Conservation (phyloP, 1,140 invertebrate genomes). For the Brachionus angularis region DNA sequence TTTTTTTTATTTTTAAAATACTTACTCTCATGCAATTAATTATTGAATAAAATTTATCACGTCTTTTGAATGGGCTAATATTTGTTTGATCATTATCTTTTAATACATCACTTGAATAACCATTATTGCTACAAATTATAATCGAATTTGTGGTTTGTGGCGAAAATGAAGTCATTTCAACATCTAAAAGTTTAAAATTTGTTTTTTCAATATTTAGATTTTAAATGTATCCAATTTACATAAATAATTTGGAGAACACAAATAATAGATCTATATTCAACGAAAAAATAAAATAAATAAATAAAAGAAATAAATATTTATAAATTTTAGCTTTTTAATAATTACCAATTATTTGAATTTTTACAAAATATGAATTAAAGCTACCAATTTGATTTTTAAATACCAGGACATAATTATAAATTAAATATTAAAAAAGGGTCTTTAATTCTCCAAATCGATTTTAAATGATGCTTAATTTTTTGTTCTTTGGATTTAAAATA, state of each 20-base stretch:
- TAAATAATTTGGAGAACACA: constrained; percentile 38
- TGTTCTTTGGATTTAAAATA: neutral
- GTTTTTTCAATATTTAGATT: neutral
- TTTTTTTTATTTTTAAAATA: neutral
- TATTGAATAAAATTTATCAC: constrained; percentile 1
- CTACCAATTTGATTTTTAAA: too few species aligned
- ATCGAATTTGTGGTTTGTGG: neutral
- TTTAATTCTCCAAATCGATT: constrained; percentile 27
- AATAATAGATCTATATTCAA: neutral
- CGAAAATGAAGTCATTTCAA: constrained; percentile 9
- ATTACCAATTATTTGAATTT: neutral
- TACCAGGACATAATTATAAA: too few species aligned
- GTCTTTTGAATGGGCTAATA: neutral
- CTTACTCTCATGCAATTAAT: constrained; percentile 21
- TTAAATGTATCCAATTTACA: neutral
- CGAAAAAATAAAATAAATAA: neutral
- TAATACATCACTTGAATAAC: neutral
- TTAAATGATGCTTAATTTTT: too few species aligned
- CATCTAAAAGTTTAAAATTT: constrained; percentile 32
- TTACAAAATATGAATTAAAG: neutral
- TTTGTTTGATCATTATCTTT: neutral
- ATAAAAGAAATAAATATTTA: neutral
- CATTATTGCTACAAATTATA: too few species aligned
- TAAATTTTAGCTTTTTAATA: neutral
- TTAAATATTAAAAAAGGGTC: neutral